Base-by-base conservation (phyloP, 2,888 invertebrate species). In the Globia sparganii region DNA sequence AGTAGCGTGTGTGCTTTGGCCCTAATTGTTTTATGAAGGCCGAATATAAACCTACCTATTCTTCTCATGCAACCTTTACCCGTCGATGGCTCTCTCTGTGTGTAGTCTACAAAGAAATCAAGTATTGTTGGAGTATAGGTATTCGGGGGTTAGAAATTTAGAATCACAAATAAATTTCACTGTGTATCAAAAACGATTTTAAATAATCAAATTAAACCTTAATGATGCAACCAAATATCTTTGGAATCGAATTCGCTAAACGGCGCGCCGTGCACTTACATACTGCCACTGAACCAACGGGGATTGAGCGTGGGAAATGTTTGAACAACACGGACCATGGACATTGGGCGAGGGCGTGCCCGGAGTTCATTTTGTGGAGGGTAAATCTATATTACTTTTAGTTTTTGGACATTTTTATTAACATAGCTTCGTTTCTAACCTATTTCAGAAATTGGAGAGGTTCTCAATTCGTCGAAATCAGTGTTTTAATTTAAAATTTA, bases 261-360 rank as follows among this genome's bases (percentile, higher is more conserved):
- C n/a, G 31, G 11, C 46, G 25, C 37, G 25, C 21, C n/a, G 46
- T 56, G 56, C 56, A 46, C 46, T 34, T 40, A 28, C 18, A 53
- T 31, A 56, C 34, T 75, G 40, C 56, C 40, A n/a, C 67, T 81
- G 62, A 40, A 34, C 75, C 67, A 15, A 37, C 53, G 25, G 53
- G 66, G 66, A 56, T 40, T 62, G 34, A 59, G 65, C 78, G 78
- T 78, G 79, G 81, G 81, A 79, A 80, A 46, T 46, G 56, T 49
- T 67, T 67, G 46, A 67, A 62, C 61, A 66, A 81, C 61, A 58
- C 21, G 31, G 46, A 34, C 46, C 37, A 43, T n/a, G 25, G 31
- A 53, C 76, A 46, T 56, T n/a, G 34, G 34, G 53, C 49, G 49
- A 68, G 49, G 37, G 65, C 40, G 49, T 43, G 58, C 28, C n/a